Evolutionary conservation across 2,113 vertebrate genomes (phyloP), one percentile per base, ranked within the genome.

Genomic region (Hippolais icterina): DNA sequence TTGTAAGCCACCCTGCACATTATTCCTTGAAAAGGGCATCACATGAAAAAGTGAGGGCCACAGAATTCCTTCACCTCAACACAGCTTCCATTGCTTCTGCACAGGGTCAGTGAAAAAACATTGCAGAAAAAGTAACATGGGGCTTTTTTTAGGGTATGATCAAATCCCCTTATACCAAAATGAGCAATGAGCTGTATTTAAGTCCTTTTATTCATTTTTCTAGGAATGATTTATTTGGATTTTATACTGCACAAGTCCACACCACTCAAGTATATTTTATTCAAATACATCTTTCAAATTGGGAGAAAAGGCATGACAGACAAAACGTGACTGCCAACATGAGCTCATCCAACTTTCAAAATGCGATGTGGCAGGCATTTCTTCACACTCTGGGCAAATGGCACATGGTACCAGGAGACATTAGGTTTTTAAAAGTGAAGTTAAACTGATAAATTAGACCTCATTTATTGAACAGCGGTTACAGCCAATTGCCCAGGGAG

Each of bases 401-500:
- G 97, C 94, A 83, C 96, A 95, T 33, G 63, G 97, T 96, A 94
- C 97, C 95, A 37, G 88, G 98, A 98, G 98, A 98, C 97, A 97
- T 98, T 98, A 98, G 97, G 95, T 98, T 98, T 98, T 98, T 98
- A 98, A 98, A 98, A 98, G 98, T 98, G 98, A 98, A 98, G 99
- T 98, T 99, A 99, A 99, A 99, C 99, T 99, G 99, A 99, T 99
- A 99, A 99, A 99, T 99, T 99, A 99, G 98, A 98, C 98, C 98
- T 99, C 98, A 98, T 99, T 99, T 99, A 99, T 99, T 98, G 99
- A 99, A 98, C 98, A 98, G 98, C 98, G 98, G 98, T 99, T 98
- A 98, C 98, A 99, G 97, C 98, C 97, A 97, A 98, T 98, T 98
- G 98, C 98, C 99, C 97, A 97, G 98, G 98, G 98, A 98, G 98